These are phyloP conservation scores for Chaetodon auriga DNA, from an alignment of 2,113 vertebrate species.

Conservation along the genomic window DNA sequence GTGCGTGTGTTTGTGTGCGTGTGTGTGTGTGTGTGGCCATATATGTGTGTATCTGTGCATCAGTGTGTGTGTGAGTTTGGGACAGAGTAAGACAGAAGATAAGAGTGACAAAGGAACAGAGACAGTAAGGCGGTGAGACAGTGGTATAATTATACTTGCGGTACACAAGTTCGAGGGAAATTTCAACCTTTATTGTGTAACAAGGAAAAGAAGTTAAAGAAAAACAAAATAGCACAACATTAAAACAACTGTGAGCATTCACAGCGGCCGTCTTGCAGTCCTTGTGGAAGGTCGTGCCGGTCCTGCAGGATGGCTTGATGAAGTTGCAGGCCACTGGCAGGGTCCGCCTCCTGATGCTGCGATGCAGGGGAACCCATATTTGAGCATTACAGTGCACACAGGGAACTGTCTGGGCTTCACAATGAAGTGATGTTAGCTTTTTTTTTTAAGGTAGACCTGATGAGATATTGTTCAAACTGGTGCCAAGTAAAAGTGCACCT, in stretches of 20 bases:
- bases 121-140: constrained; percentile 38
- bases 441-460: neutral
- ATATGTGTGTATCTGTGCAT: constrained; percentile 18
- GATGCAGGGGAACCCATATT: neutral
- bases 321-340: neutral
- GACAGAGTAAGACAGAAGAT: constrained; percentile 37
- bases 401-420: neutral
- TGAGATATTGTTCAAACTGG: neutral
- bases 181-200: constrained; percentile 1
- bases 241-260: neutral
- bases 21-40: constrained; percentile 10
- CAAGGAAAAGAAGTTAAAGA: neutral
- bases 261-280: neutral
- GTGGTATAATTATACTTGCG: constrained; percentile 43
- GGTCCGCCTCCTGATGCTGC: neutral
- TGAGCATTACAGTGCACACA: neutral
- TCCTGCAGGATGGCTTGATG: neutral
- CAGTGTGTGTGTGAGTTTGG: constrained; percentile 25
- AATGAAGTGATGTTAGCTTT: neutral
- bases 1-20: constrained; percentile 25
- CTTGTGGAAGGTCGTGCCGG: neutral
- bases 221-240: neutral
- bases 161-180: constrained; percentile 7
- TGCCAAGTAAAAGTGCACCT: neutral
- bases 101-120: constrained; percentile 28